Conservation (phyloP, 2,888 invertebrate species). For the Drosophila mulleri region DNA sequence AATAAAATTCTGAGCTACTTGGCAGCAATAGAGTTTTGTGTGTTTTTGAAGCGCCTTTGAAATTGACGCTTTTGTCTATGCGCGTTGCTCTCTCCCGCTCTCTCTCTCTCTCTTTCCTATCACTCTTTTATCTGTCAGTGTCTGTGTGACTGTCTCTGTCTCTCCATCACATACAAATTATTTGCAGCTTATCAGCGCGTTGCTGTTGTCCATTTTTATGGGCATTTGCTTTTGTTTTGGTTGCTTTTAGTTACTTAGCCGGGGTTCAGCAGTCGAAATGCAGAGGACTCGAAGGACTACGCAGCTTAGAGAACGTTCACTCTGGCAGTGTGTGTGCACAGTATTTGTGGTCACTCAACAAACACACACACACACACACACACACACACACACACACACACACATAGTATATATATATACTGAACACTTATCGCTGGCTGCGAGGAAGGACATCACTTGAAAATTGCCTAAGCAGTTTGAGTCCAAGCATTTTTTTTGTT, state of each 20-base stretch:
- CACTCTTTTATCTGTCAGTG: background rate
- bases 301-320: constrained; percentile 25
- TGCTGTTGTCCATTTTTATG: constrained; percentile 81
- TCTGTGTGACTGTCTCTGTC: constrained; percentile 1
- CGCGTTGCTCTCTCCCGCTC: background rate
- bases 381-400: constrained; percentile 47
- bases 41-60: constrained; percentile 74
- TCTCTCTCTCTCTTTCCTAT: background rate
- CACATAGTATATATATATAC: background rate
- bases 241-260: constrained; percentile 73
- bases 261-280: constrained; percentile 16
- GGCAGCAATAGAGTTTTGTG: constrained; percentile 47
- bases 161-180: constrained; percentile 68
- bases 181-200: constrained; percentile 81
- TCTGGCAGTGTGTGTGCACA: constrained; percentile 34
- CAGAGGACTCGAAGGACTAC: constrained; percentile 29
- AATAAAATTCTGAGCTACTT: constrained; percentile 40
- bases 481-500: constrained; percentile 27
- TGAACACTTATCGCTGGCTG: constrained; percentile 66
- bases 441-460: constrained; percentile 77
- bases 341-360: constrained; percentile 59
- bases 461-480: constrained; percentile 80
- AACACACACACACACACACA: constrained; percentile 41
- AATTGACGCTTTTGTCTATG: constrained; percentile 65
- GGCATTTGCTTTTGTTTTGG: constrained; percentile 73